Percentiles rank a stretch among this genome's conserved stretches.
Evolutionary conservation across 2,888 invertebrate species (phyloP).

Genomic region (Gymnoscelis rufifasciata): DNA sequence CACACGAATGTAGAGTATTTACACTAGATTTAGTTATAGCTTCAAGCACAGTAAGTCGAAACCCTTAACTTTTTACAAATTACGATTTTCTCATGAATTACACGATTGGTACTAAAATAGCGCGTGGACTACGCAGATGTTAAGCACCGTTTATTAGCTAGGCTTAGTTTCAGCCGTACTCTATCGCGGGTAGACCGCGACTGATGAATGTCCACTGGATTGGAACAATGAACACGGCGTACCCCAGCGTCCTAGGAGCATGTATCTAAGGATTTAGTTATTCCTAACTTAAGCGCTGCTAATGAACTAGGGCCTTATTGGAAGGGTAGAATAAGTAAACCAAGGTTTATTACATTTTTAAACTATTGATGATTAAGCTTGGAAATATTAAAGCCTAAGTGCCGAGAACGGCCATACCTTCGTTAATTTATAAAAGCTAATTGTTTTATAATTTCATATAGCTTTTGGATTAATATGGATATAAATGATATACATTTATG

Average conservation of each 20-base stretch:
- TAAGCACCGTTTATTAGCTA: slow-evolving; percentile 7
- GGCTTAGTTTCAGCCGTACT: slow-evolving; percentile 34
- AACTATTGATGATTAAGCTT: too few relatives aligned
- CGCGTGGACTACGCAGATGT: neutral
- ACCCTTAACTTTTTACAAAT: too few relatives aligned
- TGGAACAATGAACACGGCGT: slow-evolving; percentile 72
- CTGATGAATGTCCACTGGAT: slow-evolving; percentile 63
- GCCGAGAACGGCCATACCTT: too few relatives aligned
- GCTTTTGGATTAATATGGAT: too few relatives aligned
- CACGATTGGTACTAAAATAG: neutral
- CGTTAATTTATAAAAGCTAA: too few relatives aligned
- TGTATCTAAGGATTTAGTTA: slow-evolving; percentile 3
- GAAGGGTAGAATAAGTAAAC: slow-evolving; percentile 4
- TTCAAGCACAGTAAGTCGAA: too few relatives aligned
- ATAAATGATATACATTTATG: too few relatives aligned
- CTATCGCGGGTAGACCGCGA: slow-evolving; percentile 50
- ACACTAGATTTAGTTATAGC: too few relatives aligned
- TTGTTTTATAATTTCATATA: too few relatives aligned
- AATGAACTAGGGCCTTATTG: neutral
- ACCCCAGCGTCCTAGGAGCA: slow-evolving; percentile 37
- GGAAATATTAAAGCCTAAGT: too few relatives aligned
- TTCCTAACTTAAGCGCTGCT: neutral
- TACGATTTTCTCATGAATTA: neutral
- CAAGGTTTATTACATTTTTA: too few relatives aligned
- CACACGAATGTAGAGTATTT: too few relatives aligned